Conservation (phyloP, 2,113 vertebrate species). For the Strix uralensis region DNA sequence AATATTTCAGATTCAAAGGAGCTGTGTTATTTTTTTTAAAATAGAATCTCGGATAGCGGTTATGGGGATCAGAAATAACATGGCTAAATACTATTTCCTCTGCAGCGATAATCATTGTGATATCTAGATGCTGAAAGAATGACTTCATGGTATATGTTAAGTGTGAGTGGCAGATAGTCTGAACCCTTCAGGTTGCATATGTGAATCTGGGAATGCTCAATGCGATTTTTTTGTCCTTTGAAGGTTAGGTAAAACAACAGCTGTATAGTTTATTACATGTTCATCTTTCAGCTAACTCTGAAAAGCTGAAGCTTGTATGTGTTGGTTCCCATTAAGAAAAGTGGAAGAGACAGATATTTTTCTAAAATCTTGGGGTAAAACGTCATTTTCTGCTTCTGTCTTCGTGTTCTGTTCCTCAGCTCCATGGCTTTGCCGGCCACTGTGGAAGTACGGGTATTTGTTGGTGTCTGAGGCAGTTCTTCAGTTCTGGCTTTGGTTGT, state of each 20-base stretch:
- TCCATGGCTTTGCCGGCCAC: not conserved
- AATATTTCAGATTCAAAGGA: not conserved
- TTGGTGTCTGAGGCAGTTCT: not conserved
- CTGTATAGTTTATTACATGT: not conserved
- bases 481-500: not conserved
- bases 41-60: not conserved
- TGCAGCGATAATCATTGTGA: not conserved
- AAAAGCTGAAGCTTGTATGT: not conserved
- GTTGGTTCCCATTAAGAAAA: not conserved
- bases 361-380: not conserved
- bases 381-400: not conserved
- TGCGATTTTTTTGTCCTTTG: not conserved
- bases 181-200: not conserved
- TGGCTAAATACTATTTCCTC: not conserved
- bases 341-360: not conserved
- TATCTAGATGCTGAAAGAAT: not conserved
- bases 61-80: not conserved
- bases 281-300: not conserved
- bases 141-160: not conserved
- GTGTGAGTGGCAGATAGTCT: not conserved
- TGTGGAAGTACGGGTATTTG: not conserved
- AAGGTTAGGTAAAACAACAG: not conserved
- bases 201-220: not conserved
- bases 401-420: not conserved
- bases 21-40: not conserved